phyloP scores from a whole-genome alignment of 2,797 vertebrate genomes.

The Myioborus melanocephalus region DNA sequence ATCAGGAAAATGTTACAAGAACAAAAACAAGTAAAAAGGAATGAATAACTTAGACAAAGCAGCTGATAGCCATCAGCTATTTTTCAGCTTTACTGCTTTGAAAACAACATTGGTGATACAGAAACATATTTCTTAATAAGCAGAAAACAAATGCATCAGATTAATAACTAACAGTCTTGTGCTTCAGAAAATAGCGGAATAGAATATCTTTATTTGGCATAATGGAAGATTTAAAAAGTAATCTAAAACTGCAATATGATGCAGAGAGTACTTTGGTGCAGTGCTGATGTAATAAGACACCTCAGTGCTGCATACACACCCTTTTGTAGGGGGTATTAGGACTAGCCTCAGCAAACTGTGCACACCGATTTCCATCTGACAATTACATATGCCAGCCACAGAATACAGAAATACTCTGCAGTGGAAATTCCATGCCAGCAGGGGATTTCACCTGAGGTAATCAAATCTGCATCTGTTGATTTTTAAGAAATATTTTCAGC shows the following conservation, averaged over 20 bases:
- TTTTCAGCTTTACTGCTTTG: not conserved
- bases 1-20: not conserved
- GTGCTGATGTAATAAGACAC: not conserved
- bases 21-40: not conserved
- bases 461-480: not conserved
- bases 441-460: not conserved
- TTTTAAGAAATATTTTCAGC: not conserved
- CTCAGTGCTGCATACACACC: not conserved
- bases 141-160: not conserved
- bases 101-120: not conserved
- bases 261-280: not conserved
- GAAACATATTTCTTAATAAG: not conserved
- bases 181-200: not conserved
- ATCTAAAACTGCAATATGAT: not conserved
- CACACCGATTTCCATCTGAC: not conserved
- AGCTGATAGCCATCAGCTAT: not conserved
- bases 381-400: not conserved
- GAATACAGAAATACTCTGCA: not conserved
- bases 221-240: not conserved
- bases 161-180: not conserved
- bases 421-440: not conserved
- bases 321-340: not conserved
- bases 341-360: not conserved
- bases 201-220: not conserved
- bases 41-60: not conserved